phyloP scores from a whole-genome alignment of 1,140 invertebrate genomes.

The Gryon sp. region DNA sequence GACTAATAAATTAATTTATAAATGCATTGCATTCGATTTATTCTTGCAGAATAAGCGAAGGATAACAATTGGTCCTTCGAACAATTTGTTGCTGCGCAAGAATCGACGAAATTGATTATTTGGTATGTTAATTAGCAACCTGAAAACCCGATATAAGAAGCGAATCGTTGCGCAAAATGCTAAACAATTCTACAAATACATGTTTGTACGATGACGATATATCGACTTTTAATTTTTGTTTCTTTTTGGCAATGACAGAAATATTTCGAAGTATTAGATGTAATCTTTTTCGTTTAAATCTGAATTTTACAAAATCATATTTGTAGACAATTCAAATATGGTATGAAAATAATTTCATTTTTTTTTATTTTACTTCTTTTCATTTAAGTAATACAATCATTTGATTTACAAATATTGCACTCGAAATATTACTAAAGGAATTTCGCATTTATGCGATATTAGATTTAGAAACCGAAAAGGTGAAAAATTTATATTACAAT shows the following conservation, averaged over 20 bases:
- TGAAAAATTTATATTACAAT: not conserved
- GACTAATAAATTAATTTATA: constrained; percentile 62
- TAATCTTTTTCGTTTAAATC: no score
- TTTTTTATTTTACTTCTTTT: no score
- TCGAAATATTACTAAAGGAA: not conserved
- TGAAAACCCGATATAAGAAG: constrained; percentile 58
- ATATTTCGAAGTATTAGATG: no score
- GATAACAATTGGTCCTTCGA: constrained; percentile 3
- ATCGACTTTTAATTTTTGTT: constrained; percentile 16
- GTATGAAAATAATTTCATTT: no score
- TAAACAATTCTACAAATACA: constrained; percentile 26
- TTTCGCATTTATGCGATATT: no score
- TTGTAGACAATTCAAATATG: no score
- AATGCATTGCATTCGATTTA: constrained; percentile 59
- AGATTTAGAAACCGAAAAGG: not conserved
- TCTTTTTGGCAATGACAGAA: constrained; percentile 45
- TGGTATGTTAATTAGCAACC: constrained; percentile 47
- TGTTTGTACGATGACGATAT: constrained; percentile 29
- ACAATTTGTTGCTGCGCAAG: constrained; percentile 15
- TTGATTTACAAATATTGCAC: not conserved
- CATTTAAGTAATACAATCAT: no score
- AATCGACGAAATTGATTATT: constrained; percentile 47
- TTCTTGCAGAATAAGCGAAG: constrained; percentile 34
- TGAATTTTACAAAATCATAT: no score
- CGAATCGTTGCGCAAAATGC: constrained; percentile 51